Evolutionary conservation across 2,888 invertebrate genomes (phyloP), one percentile per base, ranked within the genome.

Genomic region (Eilema sororculum): DNA sequence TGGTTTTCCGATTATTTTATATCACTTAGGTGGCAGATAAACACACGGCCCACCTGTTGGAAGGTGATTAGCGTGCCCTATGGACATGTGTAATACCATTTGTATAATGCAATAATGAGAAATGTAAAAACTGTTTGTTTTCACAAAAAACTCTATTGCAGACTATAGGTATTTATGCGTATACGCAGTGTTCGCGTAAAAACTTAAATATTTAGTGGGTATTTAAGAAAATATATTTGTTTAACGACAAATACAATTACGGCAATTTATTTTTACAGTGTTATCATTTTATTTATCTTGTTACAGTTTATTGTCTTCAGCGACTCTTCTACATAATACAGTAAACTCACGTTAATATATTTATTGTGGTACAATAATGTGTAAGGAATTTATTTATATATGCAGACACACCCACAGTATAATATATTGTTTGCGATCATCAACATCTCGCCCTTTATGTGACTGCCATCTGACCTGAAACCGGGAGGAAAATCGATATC

Each of bases 161-260:
- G 52, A n/a, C n/a, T 46, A 41, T 41, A 41, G 3, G 20, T 9
- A 52, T 20, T 46, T 41, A 41, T 52, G 52, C n/a, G 20, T n/a
- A 52, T 52, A 5, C n/a, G 52, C 52, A 52, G 52, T 52, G n/a
- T 24, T 62, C 24, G 41, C 25, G 41, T 62, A 62, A 41, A 24
- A 25, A 41, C 25, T 25, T 62, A 62, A 41, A 62, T 62, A 62
- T 62, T 62, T 62, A 62, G 37, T 62, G 41, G 10, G 24, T 41
- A 41, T 41, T 41, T 37, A 41, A 25, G 10, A 25, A 25, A 62
- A 41, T 25, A 41, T 41, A 41, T 41, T 62, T 62, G 24, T 41
- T 41, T 62, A 25, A 25, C 25, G 41, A 62, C 41, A 24, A 25
- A 10, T 37, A 41, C 24, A 6, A 25, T 60, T 12, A 41, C 37